These are phyloP conservation scores for Hippoglossus stenolepis DNA, from an alignment of 2,113 vertebrate genomes.

Conservation along the genomic window DNA sequence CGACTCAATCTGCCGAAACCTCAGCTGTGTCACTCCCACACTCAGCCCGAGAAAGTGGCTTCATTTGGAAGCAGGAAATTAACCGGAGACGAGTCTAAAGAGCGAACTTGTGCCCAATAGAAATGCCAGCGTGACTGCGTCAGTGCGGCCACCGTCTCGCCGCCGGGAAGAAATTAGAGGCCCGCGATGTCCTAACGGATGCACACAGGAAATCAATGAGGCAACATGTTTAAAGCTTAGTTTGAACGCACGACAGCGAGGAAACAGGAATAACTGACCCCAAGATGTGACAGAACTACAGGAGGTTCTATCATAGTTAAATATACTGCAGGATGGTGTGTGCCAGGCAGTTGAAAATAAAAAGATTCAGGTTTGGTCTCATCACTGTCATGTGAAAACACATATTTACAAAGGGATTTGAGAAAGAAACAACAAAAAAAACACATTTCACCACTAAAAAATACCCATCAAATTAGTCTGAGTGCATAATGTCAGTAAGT, in stretches of 20 bases:
- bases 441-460: conserved; percentile 40
- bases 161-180: conserved; percentile 59
- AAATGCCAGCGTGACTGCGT: conserved; percentile 12
- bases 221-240: conserved; percentile 73
- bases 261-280: conserved; percentile 28
- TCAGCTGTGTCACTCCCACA: conserved; percentile 17
- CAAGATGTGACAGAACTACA: conserved; percentile 45
- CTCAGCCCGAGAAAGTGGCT: conserved; percentile 19
- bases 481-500: conserved; percentile 59
- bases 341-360: conserved; percentile 47
- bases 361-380: conserved; percentile 63
- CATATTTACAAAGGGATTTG: conserved; percentile 69
- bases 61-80: conserved; percentile 35
- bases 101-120: conserved; percentile 16
- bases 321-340: conserved; percentile 40
- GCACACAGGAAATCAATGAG: conserved; percentile 27
- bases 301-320: conserved; percentile 36
- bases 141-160: conserved; percentile 20
- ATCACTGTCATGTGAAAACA: conserved; percentile 59
- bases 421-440: conserved; percentile 12
- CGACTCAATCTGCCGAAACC: conserved; percentile 50
- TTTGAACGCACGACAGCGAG: conserved; percentile 52
- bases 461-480: conserved; percentile 49
- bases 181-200: conserved; percentile 22
- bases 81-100: conserved; percentile 12